Evolutionary conservation across 2,888 invertebrate species (phyloP).

Genomic region (Odontocerum albicorne): DNA sequence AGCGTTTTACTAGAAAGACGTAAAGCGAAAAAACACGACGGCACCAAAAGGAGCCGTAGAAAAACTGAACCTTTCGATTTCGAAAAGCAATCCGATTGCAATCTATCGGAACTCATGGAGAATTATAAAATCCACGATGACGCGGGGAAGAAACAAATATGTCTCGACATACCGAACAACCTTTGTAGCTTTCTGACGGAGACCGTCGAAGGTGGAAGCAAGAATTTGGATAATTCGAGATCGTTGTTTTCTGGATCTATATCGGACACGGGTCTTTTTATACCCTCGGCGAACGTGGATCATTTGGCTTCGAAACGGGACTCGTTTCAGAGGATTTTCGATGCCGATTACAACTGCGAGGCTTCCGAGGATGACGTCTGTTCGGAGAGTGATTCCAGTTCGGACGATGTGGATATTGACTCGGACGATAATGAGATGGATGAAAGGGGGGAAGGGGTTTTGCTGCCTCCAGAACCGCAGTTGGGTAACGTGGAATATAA

Average conservation of each 20-base stretch:
- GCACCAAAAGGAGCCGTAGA: slow-evolving; percentile 30
- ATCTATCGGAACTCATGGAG: not conserved
- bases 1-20: not conserved
- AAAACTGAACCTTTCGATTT: slow-evolving; percentile 35
- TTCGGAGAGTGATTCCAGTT: slow-evolving; percentile 47
- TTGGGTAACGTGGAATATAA: slow-evolving; percentile 97
- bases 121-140: not conserved
- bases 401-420: slow-evolving; percentile 37
- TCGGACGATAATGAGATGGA: slow-evolving; percentile 41
- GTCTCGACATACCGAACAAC: slow-evolving; percentile 8
- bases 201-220: not conserved
- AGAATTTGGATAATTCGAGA: not conserved
- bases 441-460: slow-evolving; percentile 45
- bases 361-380: slow-evolving; percentile 38
- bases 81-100: slow-evolving; percentile 12
- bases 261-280: slow-evolving; percentile 26
- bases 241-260: slow-evolving; percentile 27
- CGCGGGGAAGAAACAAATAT: not conserved
- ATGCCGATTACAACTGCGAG: slow-evolving; percentile 20
- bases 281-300: slow-evolving; percentile 15
- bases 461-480: slow-evolving; percentile 89
- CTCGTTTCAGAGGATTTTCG: slow-evolving; percentile 28
- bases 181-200: slow-evolving; percentile 11
- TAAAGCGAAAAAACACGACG: slow-evolving; percentile 22
- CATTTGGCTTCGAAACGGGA: slow-evolving; percentile 12